These are phyloP conservation scores for Babyrousa celebensis DNA, from an alignment of 2,797 vertebrate genomes.

Conservation along the genomic window DNA sequence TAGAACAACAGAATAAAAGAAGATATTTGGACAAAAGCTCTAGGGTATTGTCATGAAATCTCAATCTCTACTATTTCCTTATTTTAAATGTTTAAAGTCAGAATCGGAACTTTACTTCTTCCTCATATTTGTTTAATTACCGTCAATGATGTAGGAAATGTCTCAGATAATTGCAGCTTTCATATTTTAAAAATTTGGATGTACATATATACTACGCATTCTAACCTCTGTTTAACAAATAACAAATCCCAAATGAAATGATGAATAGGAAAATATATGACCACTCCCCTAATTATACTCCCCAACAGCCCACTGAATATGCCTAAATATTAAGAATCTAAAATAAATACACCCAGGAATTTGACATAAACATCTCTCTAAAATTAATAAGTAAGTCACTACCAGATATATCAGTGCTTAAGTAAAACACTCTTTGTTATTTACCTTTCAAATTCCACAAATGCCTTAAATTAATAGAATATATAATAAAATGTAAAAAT, in stretches of 20 bases:
- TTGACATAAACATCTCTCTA: constrained; percentile 32
- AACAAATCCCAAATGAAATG: constrained; percentile 62
- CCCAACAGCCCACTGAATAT: not conserved
- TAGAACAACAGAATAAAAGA: not conserved
- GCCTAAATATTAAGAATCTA: constrained; percentile 52
- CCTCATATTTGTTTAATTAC: constrained; percentile 65
- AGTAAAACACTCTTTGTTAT: constrained; percentile 6
- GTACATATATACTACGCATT: not conserved
- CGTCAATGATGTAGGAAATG: not conserved
- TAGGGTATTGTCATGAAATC: constrained; percentile 8
- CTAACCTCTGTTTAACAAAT: constrained; percentile 71
- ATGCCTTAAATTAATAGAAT: constrained; percentile 11
- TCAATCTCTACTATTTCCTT: constrained; percentile 47
- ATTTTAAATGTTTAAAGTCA: constrained; percentile 64
- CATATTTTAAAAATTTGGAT: constrained; percentile 61
- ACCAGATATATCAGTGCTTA: constrained; percentile 41
- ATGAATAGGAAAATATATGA: constrained; percentile 2
- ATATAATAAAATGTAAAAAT: constrained; percentile 59
- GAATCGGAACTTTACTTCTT: constrained; percentile 43
- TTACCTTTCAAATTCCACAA: constrained; percentile 44
- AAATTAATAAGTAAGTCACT: constrained; percentile 54
- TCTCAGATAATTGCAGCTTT: constrained; percentile 52
- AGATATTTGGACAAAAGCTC: constrained; percentile 7
- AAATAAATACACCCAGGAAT: constrained; percentile 53
- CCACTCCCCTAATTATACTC: constrained; percentile 26